phyloP scores from a whole-genome alignment of 2,888 invertebrate genomes.

The Aricia artaxerxes region DNA sequence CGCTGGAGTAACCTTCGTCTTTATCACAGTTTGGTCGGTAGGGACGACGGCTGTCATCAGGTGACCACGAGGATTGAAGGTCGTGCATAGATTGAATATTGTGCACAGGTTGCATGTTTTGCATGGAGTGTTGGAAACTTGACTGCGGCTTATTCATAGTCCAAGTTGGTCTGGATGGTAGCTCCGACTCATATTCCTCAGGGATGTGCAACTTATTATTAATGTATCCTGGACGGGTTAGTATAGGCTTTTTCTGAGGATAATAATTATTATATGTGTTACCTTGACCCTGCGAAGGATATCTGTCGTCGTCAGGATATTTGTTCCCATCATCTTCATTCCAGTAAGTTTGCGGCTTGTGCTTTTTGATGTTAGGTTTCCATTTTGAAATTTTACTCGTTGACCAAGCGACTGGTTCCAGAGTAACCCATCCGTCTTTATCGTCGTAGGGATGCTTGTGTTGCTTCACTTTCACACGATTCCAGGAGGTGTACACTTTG shows the following conservation, averaged over 20 bases:
- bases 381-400: constrained; percentile 90
- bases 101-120: constrained; percentile 25
- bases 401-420: constrained; percentile 90
- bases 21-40: constrained; percentile 70
- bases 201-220: constrained; percentile 66
- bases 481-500: constrained; percentile 73
- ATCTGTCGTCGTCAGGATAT: constrained; percentile 51
- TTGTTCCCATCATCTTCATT: constrained; percentile 62
- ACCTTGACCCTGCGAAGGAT: constrained; percentile 54
- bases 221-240: constrained; percentile 63
- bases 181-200: constrained; percentile 62
- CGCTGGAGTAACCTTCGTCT: constrained; percentile 57
- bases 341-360: constrained; percentile 69
- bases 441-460: constrained; percentile 84
- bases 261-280: constrained; percentile 52
- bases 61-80: constrained; percentile 62
- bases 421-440: constrained; percentile 87
- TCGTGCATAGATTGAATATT: constrained; percentile 50
- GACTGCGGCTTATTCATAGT: constrained; percentile 53
- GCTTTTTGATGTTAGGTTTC: constrained; percentile 83
- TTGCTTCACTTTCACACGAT: constrained; percentile 76
- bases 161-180: constrained; percentile 70
- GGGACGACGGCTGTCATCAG: constrained; percentile 68
- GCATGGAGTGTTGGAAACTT: neutral
- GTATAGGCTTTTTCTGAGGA: constrained; percentile 61